Conservation (phyloP, 2,113 vertebrate genomes). For the Microtus montanus region DNA sequence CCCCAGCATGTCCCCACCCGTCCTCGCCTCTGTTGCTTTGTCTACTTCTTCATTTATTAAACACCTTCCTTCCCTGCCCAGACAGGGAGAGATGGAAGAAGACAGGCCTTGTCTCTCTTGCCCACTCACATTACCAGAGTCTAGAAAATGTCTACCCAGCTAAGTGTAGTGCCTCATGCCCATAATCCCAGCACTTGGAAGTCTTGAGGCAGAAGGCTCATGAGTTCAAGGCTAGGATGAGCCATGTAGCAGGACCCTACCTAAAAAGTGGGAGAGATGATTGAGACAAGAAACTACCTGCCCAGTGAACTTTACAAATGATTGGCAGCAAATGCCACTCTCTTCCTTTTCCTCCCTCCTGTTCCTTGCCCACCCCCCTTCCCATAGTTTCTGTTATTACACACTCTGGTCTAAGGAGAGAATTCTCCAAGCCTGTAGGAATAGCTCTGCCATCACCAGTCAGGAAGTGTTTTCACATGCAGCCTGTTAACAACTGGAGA, state of each 20-base stretch:
- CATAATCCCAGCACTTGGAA: neutral
- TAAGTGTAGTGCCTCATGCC: neutral
- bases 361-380: neutral
- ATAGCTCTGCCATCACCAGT: neutral
- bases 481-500: conserved; percentile 18
- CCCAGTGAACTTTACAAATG: neutral
- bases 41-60: neutral
- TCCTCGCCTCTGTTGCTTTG: neutral
- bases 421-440: neutral
- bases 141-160: neutral
- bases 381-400: neutral
- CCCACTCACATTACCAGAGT: neutral
- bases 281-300: neutral
- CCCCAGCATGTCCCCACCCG: no score
- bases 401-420: neutral
- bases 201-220: neutral
- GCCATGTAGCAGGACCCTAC: neutral
- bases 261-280: neutral
- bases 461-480: conserved; percentile 14
- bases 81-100: neutral
- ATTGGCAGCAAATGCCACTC: fast-evolving
- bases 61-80: neutral
- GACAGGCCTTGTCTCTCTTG: neutral
- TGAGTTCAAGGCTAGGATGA: neutral
- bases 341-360: neutral